Conservation (phyloP, 2,113 vertebrate species). For the Amblyornis subalaris region DNA sequence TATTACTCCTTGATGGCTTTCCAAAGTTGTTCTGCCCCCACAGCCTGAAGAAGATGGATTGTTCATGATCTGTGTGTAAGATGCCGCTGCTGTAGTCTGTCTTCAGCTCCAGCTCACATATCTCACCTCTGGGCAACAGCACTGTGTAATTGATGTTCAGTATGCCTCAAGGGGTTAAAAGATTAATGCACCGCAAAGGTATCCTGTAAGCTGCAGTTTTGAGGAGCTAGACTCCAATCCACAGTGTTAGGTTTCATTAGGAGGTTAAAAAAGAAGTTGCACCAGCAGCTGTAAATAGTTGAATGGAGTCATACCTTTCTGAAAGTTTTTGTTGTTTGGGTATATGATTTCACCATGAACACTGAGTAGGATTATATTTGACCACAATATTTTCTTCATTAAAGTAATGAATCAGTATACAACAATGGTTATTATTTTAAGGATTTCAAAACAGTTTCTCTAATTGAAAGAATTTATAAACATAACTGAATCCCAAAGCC, state of each 20-base stretch:
- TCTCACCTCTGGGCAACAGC: slow-evolving; percentile 68
- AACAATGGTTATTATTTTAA: not conserved
- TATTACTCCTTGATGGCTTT: slow-evolving; percentile 63
- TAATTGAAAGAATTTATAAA: not conserved
- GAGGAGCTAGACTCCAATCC: not conserved
- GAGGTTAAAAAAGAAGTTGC: not conserved
- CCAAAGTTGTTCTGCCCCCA: slow-evolving; percentile 57
- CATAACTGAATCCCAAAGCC: not conserved
- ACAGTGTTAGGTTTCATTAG: slow-evolving; percentile 23
- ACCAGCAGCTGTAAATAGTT: not conserved
- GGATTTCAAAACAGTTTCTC: not conserved
- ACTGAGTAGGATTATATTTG: not conserved
- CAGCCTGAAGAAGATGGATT: slow-evolving; percentile 71
- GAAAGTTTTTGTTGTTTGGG: not conserved
- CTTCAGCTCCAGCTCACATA: slow-evolving; percentile 70
- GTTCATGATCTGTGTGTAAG: slow-evolving; percentile 60
- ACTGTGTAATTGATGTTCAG: slow-evolving; percentile 78
- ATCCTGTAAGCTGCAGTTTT: slow-evolving; percentile 19
- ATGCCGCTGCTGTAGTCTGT: slow-evolving; percentile 60
- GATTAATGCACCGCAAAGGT: slow-evolving; percentile 56
- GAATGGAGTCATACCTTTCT: not conserved
- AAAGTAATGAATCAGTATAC: not conserved
- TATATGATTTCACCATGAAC: not conserved
- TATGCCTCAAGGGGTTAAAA: slow-evolving; percentile 75
- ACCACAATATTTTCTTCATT: not conserved